Evolutionary conservation across 2,888 invertebrate genomes (phyloP), one percentile per base, ranked within the genome.

Genomic region (Agonopterix subpropinquella): DNA sequence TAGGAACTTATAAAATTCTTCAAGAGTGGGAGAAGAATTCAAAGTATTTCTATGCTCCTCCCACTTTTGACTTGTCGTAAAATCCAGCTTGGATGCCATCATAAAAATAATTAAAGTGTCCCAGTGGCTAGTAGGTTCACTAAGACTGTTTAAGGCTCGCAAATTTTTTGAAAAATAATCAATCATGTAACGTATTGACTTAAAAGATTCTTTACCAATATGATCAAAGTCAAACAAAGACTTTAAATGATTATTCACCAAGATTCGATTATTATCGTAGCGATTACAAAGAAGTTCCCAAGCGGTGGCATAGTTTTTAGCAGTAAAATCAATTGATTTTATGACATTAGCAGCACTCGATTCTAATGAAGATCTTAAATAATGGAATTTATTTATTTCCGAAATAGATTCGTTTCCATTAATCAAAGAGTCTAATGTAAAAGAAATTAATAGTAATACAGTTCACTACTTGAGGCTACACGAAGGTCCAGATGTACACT

Each of bases 121-220:
- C n/a, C n/a, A n/a, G n/a, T 56, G 41, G 8, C 56, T 51, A 1
- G 54, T 53, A 1, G 58, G 58, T 42, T 56, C 49, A 0, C 58
- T 58, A 11, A 61, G 45, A 4, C 46, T 56, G 10, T 11, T 15
- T 2, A 61, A 44, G 58, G 67, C 64, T 53, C 59, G 52, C 47
- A 67, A 51, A 47, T 66, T 63, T 48, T 58, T 62, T 1, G 52
- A 47, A 8, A 57, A 42, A 41, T 46, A 36, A 41, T 57, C 54
- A 4, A 53, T 44, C 1, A 57, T 4, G 43, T 35, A 49, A 5
- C 54, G 35, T 11, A 56, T 13, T 8, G 47, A 8, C 8, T 28
- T 44, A 10, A 9, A 18, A 10, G 47, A 50, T 13, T 54, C 55
- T 2, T 47, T 36, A 1, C 9, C 4, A 18, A 51, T 37, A 10